Conservation (phyloP, 2,113 vertebrate genomes). For the Mirounga angustirostris region DNA sequence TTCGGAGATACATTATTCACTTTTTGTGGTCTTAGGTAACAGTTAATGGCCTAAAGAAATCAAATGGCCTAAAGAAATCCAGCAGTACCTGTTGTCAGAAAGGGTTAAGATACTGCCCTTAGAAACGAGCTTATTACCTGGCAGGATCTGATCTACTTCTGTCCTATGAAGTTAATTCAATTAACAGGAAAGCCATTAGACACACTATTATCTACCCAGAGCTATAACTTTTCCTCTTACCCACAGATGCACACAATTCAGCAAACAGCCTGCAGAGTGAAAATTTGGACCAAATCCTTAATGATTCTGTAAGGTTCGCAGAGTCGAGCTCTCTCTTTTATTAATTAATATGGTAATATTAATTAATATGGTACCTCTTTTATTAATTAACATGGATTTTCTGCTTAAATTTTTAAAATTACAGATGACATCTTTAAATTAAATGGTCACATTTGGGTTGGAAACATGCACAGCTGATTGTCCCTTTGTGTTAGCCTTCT, state of each 20-base stretch:
- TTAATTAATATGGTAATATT: slow-evolving; percentile 37
- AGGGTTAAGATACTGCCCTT: slow-evolving; percentile 1
- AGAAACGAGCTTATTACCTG: slow-evolving; percentile 39
- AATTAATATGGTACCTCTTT: slow-evolving; percentile 23
- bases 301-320: background rate
- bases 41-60: slow-evolving; percentile 26
- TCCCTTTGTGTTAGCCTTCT: background rate
- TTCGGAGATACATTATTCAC: background rate
- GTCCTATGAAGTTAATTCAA: slow-evolving; percentile 63
- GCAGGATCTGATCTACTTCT: slow-evolving; percentile 17
- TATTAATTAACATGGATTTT: slow-evolving; percentile 16
- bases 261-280: slow-evolving; percentile 27
- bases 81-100: background rate
- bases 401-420: slow-evolving; percentile 38
- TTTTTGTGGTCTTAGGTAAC: background rate
- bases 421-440: slow-evolving; percentile 24
- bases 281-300: slow-evolving; percentile 58
- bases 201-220: slow-evolving; percentile 27
- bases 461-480: background rate
- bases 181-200: slow-evolving; percentile 64
- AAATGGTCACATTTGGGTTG: background rate
- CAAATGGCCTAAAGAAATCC: slow-evolving; percentile 20
- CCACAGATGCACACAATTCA: slow-evolving; percentile 21
- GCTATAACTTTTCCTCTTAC: background rate
- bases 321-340: background rate